Conservation (phyloP, 92 coral and sea anemone genomes). For the Palythoa caribaeorum region DNA sequence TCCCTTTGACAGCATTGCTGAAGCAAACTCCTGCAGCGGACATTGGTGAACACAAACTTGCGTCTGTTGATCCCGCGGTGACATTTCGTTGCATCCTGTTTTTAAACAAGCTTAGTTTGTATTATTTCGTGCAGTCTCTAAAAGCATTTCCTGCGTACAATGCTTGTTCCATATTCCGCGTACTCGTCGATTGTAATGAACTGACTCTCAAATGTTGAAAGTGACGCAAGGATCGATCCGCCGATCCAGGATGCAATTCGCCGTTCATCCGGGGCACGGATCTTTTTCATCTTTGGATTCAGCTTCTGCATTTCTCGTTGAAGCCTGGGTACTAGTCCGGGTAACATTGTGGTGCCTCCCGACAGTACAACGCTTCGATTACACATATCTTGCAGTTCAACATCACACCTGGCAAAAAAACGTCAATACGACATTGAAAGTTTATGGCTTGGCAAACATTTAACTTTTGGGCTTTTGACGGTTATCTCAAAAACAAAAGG, state of each 20-base stretch:
- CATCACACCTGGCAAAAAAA: constrained; percentile 71
- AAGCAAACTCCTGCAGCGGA: not conserved
- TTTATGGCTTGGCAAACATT: not conserved
- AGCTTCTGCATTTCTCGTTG: constrained; percentile 76
- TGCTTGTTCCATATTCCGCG: constrained; percentile 84
- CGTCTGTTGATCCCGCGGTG: not conserved
- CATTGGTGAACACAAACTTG: not conserved
- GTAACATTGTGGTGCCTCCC: constrained; percentile 88
- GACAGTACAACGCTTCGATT: constrained; percentile 80
- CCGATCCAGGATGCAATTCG: constrained; percentile 92
- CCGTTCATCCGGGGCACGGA: constrained; percentile 91
- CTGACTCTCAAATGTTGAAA: constrained; percentile 80
- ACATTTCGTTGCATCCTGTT: not conserved
- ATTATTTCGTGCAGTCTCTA: not conserved
- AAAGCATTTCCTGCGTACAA: constrained; percentile 91
- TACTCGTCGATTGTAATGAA: constrained; percentile 94
- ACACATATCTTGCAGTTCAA: constrained; percentile 79
- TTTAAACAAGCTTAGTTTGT: not conserved
- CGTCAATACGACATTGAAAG: not conserved
- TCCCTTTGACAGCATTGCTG: not conserved
- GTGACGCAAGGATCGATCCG: constrained; percentile 87
- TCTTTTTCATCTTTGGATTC: constrained; percentile 74
- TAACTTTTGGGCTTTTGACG: too few relatives aligned
- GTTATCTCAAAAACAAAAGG: too few relatives aligned
- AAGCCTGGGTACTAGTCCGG: constrained; percentile 85